phyloP scores from a whole-genome alignment of 1,140 invertebrate species.

The Himalopsyche phryganea region DNA sequence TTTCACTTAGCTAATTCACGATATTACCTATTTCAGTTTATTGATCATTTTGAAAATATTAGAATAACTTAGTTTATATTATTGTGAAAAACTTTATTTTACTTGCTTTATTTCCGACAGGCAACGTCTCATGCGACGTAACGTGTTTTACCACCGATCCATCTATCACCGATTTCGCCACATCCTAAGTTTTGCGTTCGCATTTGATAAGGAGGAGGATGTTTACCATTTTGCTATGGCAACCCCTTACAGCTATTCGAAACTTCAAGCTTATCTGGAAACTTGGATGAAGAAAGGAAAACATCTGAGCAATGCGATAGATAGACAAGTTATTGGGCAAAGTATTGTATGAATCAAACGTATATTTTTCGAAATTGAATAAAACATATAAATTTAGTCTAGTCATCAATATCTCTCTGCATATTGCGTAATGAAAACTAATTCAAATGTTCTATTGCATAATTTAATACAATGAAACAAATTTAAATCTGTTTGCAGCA shows the following conservation, averaged over 20 bases:
- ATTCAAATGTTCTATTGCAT: not conserved
- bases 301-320: conserved; percentile 49
- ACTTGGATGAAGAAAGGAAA: conserved; percentile 63
- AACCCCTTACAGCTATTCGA: conserved; percentile 92
- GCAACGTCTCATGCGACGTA: conserved; percentile 77
- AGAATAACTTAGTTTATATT: too few species aligned
- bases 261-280: conserved; percentile 80
- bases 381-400: too few species aligned
- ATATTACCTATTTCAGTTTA: too few species aligned
- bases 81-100: too few species aligned
- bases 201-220: conserved; percentile 90
- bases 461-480: not conserved
- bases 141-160: conserved; percentile 93
- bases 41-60: too few species aligned
- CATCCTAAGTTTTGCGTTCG: conserved; percentile 90
- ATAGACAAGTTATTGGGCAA: conserved; percentile 65
- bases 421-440: not conserved
- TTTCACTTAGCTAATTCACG: too few species aligned
- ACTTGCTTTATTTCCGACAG: conserved; percentile 47
- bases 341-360: conserved; percentile 61
- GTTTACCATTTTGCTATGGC: conserved; percentile 91
- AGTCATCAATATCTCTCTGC: too few species aligned
- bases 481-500: too few species aligned
- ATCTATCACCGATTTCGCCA: conserved; percentile 86
- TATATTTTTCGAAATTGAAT: too few species aligned